Conservation (phyloP, 2,888 invertebrate species). For the Chrysodeixis includens region DNA sequence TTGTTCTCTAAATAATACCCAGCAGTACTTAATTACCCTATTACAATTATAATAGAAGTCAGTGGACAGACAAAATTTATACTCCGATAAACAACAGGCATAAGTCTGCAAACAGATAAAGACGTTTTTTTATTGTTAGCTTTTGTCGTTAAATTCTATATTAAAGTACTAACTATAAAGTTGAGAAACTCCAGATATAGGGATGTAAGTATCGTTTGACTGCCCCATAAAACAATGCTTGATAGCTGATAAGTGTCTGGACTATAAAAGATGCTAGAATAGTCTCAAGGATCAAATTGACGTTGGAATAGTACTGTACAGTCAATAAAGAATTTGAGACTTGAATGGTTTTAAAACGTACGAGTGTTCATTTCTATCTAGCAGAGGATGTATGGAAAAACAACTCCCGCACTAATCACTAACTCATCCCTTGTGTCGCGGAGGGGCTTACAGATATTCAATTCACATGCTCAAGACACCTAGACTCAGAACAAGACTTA, state of each 20-base stretch:
- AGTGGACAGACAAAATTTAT: slow-evolving; percentile 2
- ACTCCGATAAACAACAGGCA: slow-evolving; percentile 12
- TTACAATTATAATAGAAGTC: no score
- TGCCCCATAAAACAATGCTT: slow-evolving; percentile 33
- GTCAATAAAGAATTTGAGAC: background rate
- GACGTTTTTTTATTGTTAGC: slow-evolving; percentile 32
- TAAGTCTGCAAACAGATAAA: slow-evolving; percentile 41
- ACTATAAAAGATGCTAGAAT: background rate
- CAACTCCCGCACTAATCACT: no score
- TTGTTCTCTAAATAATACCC: no score
- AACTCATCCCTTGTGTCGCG: no score
- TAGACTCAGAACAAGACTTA: no score
- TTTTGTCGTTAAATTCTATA: slow-evolving; percentile 45
- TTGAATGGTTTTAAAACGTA: background rate
- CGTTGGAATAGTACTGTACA: background rate
- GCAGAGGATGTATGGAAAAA: no score
- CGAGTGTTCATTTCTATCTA: no score
- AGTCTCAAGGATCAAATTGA: background rate
- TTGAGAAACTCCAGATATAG: slow-evolving; percentile 26
- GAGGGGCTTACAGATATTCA: no score
- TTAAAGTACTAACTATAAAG: slow-evolving; percentile 31
- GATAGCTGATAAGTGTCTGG: slow-evolving; percentile 13
- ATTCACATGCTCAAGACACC: no score
- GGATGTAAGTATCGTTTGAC: slow-evolving; percentile 19
- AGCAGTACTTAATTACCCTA: no score